These are phyloP conservation scores for Montipora cactus DNA, from an alignment of 64 coral and sea anemone species.

Conservation along the genomic window DNA sequence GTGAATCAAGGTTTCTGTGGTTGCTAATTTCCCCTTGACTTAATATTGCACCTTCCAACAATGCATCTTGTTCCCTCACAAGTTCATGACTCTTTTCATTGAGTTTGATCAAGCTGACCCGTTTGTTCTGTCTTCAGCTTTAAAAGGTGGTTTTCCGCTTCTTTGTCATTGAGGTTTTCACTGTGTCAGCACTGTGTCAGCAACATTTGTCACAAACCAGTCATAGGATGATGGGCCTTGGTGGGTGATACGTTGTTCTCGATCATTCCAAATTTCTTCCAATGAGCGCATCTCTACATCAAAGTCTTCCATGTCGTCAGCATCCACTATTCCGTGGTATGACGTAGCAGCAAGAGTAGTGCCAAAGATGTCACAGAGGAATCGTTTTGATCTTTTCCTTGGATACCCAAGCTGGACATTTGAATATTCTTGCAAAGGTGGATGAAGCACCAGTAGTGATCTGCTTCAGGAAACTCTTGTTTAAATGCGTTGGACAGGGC, in stretches of 20 bases:
- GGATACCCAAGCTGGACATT: conserved; percentile 9
- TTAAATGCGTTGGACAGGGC: conserved; percentile 36
- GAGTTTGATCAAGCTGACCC: conserved; percentile 8
- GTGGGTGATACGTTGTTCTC: conserved; percentile 18
- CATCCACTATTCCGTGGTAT: conserved; percentile 25
- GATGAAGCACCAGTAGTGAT: conserved; percentile 34
- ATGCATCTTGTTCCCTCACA: conserved; percentile 49
- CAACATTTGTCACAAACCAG: conserved; percentile 46
- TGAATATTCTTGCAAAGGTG: conserved; percentile 41
- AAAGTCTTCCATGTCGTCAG: conserved; percentile 20
- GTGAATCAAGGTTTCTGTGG: no score
- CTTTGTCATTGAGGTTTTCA: conserved; percentile 43
- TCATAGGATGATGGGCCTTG: conserved; percentile 47
- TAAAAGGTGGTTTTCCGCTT: conserved; percentile 42
- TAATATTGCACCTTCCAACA: conserved; percentile 33
- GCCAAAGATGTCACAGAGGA: conserved; percentile 38
- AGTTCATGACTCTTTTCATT: conserved; percentile 11
- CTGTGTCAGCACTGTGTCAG: background rate
- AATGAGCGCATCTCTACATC: background rate
- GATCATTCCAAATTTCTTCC: conserved; percentile 51
- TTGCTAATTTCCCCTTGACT: background rate
- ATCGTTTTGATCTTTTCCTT: background rate
- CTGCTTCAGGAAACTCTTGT: conserved; percentile 25
- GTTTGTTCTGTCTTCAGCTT: conserved; percentile 38
- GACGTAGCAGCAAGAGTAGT: background rate